Percentiles rank a stretch among this genome's conserved stretches.
Evolutionary conservation across 2,113 vertebrate genomes (phyloP).

Genomic region (Prunella fulvescens): DNA sequence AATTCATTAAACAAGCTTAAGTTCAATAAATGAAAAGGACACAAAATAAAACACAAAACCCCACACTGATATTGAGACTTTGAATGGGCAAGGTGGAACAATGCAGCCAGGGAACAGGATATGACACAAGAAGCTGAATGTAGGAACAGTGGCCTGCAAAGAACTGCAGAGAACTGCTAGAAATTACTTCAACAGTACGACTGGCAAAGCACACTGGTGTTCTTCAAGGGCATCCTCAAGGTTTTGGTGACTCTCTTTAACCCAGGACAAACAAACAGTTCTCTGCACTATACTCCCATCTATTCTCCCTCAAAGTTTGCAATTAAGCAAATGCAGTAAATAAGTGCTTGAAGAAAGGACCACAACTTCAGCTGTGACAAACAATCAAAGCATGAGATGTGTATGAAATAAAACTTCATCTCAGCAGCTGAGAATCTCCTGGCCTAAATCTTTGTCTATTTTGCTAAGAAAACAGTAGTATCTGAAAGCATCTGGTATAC

Average conservation of each 20-base stretch:
- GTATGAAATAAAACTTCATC: not conserved
- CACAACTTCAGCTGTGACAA: not conserved
- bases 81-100: not conserved
- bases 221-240: not conserved
- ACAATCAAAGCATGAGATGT: not conserved
- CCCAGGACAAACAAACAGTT: not conserved
- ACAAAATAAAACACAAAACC: not conserved
- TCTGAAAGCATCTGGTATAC: not conserved
- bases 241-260: not conserved
- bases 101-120: not conserved
- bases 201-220: not conserved
- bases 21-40: not conserved
- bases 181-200: not conserved
- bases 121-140: not conserved
- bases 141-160: not conserved
- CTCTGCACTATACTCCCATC: not conserved
- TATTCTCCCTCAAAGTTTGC: not conserved
- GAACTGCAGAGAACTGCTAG: not conserved
- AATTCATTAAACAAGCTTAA: not conserved
- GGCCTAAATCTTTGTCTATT: not conserved
- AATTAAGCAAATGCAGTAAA: not conserved
- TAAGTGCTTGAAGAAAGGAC: not conserved
- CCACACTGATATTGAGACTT: not conserved
- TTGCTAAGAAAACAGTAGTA: not conserved
- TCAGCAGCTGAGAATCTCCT: not conserved